Base-by-base conservation (phyloP, 2,797 vertebrate genomes). In the Distichodus sexfasciatus region DNA sequence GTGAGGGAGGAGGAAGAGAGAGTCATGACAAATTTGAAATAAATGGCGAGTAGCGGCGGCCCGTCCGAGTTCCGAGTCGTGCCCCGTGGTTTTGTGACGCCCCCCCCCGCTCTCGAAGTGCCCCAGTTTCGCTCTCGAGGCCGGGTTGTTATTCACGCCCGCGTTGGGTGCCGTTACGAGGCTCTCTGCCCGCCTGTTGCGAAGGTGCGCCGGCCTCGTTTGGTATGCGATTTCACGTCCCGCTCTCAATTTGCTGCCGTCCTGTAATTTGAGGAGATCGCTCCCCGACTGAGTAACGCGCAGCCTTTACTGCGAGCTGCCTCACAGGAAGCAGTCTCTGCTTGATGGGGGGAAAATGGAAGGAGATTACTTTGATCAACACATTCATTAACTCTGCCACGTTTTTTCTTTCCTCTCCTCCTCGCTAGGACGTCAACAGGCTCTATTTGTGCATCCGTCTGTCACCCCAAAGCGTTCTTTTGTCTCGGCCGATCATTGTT, bases 351-450 rank as follows among this genome's bases (percentile, higher is more conserved):
- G 38, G 53, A 67, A 78, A 78, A 68, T 82, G 69, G 82, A 85
- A 69, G 80, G 75, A 87, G 84, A 89, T 89, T 83, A 83, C 72
- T 74, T 79, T 88, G 85, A 90, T 89, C 86, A 74, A 23, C 78
- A 81, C 54, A 76, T 84, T 88, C 86, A 90, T 90, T 85, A 87
- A 85, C 72, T 77, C 78, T 46, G 80, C 66, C 69, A 51, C 61
- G 68, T 21, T 57, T 46, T 72, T 43, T 54, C 36, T 46, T 1
- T 9, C 12, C 43, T 41, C 58, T 60, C 24, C 53, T 50, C n/a
- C n/a, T 33, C 40, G 38, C 21, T 47, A 14, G 19, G 46, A 14
- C 36, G 51, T 76, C 65, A 74, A 35, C 10, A 64, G 58, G 73
- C 40, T 29, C 15, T 26, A 26, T 50, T 40, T 72, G 43, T 72